Percentiles rank a stretch among this genome's conserved stretches.
These are phyloP conservation scores for Drosophila guanche DNA, from an alignment of 1,140 invertebrate genomes.

Conservation along the genomic window DNA sequence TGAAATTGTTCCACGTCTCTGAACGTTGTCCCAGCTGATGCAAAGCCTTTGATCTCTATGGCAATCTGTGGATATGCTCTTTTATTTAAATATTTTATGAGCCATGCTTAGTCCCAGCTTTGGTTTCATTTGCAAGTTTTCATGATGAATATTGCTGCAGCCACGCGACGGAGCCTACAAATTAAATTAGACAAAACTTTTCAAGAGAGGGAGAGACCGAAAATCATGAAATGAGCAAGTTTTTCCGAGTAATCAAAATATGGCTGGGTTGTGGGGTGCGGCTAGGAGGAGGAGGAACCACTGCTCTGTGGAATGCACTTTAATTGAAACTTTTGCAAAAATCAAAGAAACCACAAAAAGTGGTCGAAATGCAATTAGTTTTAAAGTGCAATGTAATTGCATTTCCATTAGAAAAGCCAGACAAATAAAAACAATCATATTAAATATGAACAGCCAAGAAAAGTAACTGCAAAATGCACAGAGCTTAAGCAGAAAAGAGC, in stretches of 20 bases:
- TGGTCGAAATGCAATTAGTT: conserved; percentile 59
- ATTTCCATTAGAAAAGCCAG: conserved; percentile 39
- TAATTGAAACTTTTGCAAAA: conserved; percentile 58
- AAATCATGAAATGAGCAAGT: conserved; percentile 44
- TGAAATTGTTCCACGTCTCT: conserved; percentile 29
- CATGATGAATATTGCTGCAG: conserved; percentile 21
- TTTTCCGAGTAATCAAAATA: conserved; percentile 34
- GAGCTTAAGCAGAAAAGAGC: conserved; percentile 24
- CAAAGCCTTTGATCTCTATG: conserved; percentile 42
- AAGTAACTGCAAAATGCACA: conserved; percentile 39
- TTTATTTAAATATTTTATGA: conserved; percentile 33
- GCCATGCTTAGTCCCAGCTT: neutral
- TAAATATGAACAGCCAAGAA: conserved; percentile 35
- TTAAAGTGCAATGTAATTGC: conserved; percentile 55
- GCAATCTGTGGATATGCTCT: conserved; percentile 15
- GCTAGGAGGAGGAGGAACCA: neutral
- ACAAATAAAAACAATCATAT: conserved; percentile 50
- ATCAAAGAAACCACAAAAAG: conserved; percentile 22
- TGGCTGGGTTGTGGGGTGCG: neutral
- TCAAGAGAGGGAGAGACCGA: conserved; percentile 2
- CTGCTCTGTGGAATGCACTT: conserved; percentile 40
- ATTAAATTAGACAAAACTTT: conserved; percentile 53
- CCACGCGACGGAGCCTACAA: conserved; percentile 18
- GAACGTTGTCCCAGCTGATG: conserved; percentile 38
- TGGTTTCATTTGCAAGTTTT: conserved; percentile 34